Conservation (phyloP, 2,888 invertebrate genomes). For the Drosophila lacicola region DNA sequence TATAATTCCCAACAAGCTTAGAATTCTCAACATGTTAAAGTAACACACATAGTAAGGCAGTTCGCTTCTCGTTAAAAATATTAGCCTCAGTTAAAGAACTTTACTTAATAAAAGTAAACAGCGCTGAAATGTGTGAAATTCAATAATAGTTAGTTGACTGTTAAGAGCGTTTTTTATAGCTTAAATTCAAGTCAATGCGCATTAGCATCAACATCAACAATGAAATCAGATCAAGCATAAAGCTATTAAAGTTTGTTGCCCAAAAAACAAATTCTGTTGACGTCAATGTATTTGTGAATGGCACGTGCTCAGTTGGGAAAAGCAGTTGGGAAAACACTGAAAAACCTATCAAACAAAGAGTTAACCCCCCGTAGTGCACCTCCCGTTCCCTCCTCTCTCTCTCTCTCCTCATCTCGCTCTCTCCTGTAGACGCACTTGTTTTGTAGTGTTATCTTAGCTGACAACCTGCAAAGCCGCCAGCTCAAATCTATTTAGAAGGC, state of each 20-base stretch:
- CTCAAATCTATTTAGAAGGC: constrained; percentile 49
- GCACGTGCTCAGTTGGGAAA: constrained; percentile 34
- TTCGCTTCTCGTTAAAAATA: no score
- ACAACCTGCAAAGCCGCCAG: constrained; percentile 52
- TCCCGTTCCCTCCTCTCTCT: neutral
- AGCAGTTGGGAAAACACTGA: constrained; percentile 25
- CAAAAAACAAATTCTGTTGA: constrained; percentile 12
- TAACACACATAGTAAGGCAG: no score
- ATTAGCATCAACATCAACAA: constrained; percentile 1
- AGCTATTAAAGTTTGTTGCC: constrained; percentile 21
- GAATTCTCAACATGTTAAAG: no score
- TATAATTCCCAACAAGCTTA: no score
- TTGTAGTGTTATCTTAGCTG: constrained; percentile 53
- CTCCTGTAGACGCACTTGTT: neutral
- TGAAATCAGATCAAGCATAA: constrained; percentile 22
- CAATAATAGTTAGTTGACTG: neutral
- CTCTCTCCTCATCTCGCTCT: neutral
- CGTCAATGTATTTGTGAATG: constrained; percentile 19
- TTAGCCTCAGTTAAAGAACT: neutral
- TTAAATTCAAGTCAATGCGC: neutral
- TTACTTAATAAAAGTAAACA: neutral
- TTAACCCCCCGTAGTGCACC: neutral
- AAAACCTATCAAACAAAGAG: constrained; percentile 50
- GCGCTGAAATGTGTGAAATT: neutral
- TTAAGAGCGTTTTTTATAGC: neutral